Evolutionary conservation across 2,888 invertebrate species (phyloP).

Genomic region (Acronicta aceris): DNA sequence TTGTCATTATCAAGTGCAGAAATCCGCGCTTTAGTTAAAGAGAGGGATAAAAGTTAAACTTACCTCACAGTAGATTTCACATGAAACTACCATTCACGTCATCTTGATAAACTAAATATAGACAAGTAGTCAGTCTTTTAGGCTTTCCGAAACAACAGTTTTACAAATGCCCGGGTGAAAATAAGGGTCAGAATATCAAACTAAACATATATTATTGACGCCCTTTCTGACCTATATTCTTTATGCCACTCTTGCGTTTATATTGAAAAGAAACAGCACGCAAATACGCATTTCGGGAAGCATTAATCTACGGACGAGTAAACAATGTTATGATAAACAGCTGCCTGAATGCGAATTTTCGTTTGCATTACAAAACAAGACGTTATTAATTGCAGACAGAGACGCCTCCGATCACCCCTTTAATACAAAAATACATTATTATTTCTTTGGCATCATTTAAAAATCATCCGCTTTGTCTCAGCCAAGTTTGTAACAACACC

Average conservation of each 20-base stretch:
- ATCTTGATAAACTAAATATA: too few species aligned
- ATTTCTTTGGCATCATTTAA: constrained; percentile 27
- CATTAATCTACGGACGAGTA: constrained; percentile 29
- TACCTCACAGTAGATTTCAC: too few species aligned
- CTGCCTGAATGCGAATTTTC: constrained; percentile 24
- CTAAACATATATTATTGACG: too few species aligned
- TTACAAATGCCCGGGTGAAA: too few species aligned
- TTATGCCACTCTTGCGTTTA: too few species aligned
- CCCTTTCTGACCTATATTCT: too few species aligned
- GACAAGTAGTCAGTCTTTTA: too few species aligned
- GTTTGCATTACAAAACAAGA: constrained; percentile 29
- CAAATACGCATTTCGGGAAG: constrained; percentile 22
- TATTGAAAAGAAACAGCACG: neutral
- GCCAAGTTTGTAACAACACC: constrained; percentile 24
- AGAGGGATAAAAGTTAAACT: too few species aligned
- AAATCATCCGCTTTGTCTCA: constrained; percentile 9
- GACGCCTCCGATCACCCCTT: constrained; percentile 23
- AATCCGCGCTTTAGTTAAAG: too few species aligned
- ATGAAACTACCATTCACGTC: too few species aligned
- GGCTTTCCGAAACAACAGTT: too few species aligned
- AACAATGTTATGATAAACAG: constrained; percentile 37
- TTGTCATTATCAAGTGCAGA: constrained; percentile 12
- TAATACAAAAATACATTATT: constrained; percentile 30
- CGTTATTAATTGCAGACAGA: constrained; percentile 31
- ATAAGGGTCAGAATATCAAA: too few species aligned